Evolutionary conservation across 2,113 vertebrate genomes (phyloP).

Genomic region (Gila orcuttii): DNA sequence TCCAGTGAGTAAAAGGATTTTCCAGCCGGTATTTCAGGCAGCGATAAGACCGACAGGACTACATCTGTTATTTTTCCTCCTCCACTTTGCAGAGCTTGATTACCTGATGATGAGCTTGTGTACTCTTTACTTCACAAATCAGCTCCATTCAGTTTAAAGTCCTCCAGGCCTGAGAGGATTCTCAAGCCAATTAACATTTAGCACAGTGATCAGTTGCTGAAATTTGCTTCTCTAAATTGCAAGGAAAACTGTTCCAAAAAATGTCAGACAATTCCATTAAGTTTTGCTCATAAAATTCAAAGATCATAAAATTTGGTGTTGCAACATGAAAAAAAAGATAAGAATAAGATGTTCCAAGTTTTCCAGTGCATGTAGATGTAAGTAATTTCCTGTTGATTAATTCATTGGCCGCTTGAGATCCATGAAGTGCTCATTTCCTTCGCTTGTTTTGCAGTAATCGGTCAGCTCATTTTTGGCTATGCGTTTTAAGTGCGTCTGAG

Average conservation of each 20-base stretch:
- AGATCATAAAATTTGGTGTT: not conserved
- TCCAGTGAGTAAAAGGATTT: conserved; percentile 25
- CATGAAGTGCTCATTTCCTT: not conserved
- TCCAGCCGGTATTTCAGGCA: conserved; percentile 20
- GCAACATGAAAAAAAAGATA: not conserved
- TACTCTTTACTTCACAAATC: conserved; percentile 13
- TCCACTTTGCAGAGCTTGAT: not conserved
- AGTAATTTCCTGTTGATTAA: conserved; percentile 8
- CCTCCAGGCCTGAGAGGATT: conserved; percentile 17
- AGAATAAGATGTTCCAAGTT: not conserved
- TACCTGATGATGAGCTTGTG: conserved; percentile 11
- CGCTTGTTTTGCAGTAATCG: conserved; percentile 5
- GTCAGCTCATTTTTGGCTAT: not conserved
- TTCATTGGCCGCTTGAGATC: not conserved
- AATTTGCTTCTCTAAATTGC: not conserved
- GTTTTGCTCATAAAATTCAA: not conserved
- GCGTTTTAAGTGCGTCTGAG: not conserved
- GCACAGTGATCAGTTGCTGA: not conserved
- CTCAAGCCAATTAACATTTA: conserved; percentile 7
- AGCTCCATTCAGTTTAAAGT: conserved; percentile 3
- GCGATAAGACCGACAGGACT: conserved; percentile 12
- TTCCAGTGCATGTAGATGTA: not conserved
- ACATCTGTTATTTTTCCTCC: conserved; percentile 26
- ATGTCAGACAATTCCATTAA: not conserved
- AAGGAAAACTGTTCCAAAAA: not conserved